phyloP scores from a whole-genome alignment of 2,797 vertebrate genomes.

The Bryconaethiops microstoma region DNA sequence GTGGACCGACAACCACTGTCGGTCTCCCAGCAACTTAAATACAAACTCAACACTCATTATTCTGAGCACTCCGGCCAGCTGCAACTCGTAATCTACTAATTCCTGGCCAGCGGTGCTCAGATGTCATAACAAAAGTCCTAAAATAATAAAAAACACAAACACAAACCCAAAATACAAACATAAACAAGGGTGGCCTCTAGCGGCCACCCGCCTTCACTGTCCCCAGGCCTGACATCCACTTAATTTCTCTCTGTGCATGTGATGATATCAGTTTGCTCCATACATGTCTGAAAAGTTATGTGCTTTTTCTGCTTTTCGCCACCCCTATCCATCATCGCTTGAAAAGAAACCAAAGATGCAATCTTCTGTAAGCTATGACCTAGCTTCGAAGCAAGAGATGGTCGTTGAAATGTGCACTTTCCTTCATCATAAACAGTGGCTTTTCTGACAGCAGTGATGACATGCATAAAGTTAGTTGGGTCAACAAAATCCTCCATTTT shows the following conservation, averaged over 20 bases:
- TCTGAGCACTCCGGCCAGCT: too few relatives aligned
- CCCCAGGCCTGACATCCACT: too few relatives aligned
- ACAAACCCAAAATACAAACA: too few relatives aligned
- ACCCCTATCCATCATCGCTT: constrained; percentile 31
- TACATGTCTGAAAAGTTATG: constrained; percentile 17
- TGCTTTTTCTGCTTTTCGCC: constrained; percentile 19
- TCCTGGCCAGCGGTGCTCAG: too few relatives aligned
- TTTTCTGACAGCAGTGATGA: constrained; percentile 35
- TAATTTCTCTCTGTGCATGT: constrained; percentile 21
- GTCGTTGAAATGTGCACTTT: constrained; percentile 21
- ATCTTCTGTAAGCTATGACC: constrained; percentile 32
- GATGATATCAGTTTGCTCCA: constrained; percentile 22
- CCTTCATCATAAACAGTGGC: constrained; percentile 34
- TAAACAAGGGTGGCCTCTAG: too few relatives aligned
- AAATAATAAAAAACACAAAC: too few relatives aligned
- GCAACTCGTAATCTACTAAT: too few relatives aligned
- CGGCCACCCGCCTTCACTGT: too few relatives aligned
- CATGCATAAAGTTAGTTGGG: constrained; percentile 40
- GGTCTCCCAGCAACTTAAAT: too few relatives aligned
- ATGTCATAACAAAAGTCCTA: too few relatives aligned
- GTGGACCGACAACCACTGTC: too few relatives aligned
- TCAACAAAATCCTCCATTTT: constrained; percentile 53
- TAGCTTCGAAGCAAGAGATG: constrained; percentile 12
- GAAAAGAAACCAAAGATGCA: constrained; percentile 14
- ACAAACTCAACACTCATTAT: too few relatives aligned